Conservation (phyloP, 2,113 vertebrate species). For the Vicugna pacos region DNA sequence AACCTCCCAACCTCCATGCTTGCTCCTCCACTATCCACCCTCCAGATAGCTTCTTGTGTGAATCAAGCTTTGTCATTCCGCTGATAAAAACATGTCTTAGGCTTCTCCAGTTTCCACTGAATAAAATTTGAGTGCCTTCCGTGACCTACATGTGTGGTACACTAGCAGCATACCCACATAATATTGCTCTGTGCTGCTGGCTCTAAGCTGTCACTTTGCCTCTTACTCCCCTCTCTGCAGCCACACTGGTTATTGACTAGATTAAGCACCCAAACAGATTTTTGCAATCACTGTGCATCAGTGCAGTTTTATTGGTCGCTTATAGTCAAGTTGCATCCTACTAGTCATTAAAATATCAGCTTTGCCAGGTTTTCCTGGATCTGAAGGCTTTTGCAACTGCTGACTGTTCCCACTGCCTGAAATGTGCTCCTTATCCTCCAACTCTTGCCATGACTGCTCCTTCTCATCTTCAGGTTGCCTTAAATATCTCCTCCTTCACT, state of each 20-base stretch:
- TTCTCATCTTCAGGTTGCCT: neutral
- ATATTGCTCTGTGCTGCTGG: neutral
- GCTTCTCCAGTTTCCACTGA: neutral
- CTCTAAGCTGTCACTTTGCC: neutral
- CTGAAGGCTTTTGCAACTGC: neutral
- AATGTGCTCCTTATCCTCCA: neutral
- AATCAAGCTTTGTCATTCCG: neutral
- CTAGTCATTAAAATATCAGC: neutral
- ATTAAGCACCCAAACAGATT: too few species aligned
- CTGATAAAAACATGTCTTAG: neutral
- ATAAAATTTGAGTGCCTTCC: neutral
- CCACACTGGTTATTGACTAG: neutral
- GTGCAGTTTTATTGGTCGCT: neutral
- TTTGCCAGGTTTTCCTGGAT: neutral
- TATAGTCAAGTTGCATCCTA: neutral
- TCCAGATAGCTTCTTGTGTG: neutral
- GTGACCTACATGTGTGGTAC: neutral
- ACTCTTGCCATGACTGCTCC: neutral
- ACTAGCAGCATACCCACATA: neutral
- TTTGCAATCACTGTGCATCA: accelerated
- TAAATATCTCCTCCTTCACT: neutral
- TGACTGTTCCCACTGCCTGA: neutral
- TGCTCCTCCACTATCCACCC: neutral
- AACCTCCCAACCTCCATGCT: neutral
- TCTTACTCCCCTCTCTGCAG: neutral